These are phyloP conservation scores for Cheilosia soror DNA, from an alignment of 2,888 invertebrate species.

Conservation along the genomic window DNA sequence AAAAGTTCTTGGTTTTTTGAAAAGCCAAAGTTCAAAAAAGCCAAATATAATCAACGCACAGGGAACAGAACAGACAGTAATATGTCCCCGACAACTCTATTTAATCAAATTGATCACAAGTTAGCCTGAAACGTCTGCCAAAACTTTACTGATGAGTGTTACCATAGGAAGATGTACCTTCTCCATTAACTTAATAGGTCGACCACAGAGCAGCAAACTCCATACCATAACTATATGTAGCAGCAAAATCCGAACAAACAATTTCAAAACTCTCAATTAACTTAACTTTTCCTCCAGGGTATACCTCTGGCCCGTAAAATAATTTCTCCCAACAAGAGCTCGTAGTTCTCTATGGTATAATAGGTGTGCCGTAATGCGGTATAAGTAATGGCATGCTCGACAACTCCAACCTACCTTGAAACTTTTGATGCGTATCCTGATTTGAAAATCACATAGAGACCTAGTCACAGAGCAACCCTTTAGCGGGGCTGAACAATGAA, in stretches of 20 bases:
- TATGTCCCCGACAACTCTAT: background rate
- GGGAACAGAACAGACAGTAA: background rate
- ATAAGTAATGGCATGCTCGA: conserved; percentile 25
- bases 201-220: background rate
- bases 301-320: conserved; percentile 18
- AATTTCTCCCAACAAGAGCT: conserved; percentile 20
- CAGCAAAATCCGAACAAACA: conserved; percentile 42
- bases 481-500: conserved; percentile 9
- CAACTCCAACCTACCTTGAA: conserved; percentile 35
- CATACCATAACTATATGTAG: background rate
- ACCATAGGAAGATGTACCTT: conserved; percentile 9
- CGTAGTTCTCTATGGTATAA: background rate
- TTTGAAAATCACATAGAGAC: conserved; percentile 8
- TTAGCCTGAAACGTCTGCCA: conserved; percentile 1
- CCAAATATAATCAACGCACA: background rate
- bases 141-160: background rate
- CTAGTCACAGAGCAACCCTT: background rate
- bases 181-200: conserved; percentile 33
- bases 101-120: conserved; percentile 1
- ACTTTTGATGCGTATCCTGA: conserved; percentile 21
- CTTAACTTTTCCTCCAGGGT: conserved; percentile 38
- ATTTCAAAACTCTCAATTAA: conserved; percentile 61
- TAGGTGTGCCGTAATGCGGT: conserved; percentile 31
- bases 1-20: background rate
- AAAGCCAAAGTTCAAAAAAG: background rate